Evolutionary conservation across 2,888 invertebrate genomes (phyloP).

Genomic region (Ophion ventricosus): DNA sequence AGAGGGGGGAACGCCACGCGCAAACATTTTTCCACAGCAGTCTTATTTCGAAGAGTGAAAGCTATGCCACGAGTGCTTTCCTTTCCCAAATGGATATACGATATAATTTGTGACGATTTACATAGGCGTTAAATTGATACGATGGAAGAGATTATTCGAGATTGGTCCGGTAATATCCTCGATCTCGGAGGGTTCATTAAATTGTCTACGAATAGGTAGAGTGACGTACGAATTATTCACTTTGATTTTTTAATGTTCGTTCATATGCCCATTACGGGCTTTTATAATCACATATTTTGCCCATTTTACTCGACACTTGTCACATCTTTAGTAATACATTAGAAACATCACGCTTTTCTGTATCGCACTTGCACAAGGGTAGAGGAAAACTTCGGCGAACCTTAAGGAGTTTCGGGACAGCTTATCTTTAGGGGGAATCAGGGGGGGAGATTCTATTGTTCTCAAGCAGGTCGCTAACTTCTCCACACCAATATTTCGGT

Average conservation of each 20-base stretch:
- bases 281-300: too few species aligned
- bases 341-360: too few species aligned
- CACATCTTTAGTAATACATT: too few species aligned
- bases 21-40: conserved; percentile 11
- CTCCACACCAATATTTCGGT: too few species aligned
- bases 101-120: conserved; percentile 22
- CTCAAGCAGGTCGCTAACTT: too few species aligned
- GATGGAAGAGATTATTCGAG: conserved; percentile 20
- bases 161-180: conserved; percentile 27
- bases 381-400: too few species aligned
- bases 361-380: too few species aligned
- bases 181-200: background rate
- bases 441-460: too few species aligned
- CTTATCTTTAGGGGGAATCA: too few species aligned
- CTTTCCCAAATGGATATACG: conserved; percentile 20
- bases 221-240: background rate
- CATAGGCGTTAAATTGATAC: conserved; percentile 49
- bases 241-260: background rate
- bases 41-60: conserved; percentile 30
- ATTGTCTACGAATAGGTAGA: background rate
- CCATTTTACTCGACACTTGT: too few species aligned
- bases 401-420: too few species aligned
- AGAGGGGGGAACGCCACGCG: conserved; percentile 34
- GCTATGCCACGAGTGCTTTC: conserved; percentile 23
- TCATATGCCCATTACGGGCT: too few species aligned